Evolutionary conservation across 1,140 invertebrate species (phyloP).

Genomic region (Drosophila ambigua): DNA sequence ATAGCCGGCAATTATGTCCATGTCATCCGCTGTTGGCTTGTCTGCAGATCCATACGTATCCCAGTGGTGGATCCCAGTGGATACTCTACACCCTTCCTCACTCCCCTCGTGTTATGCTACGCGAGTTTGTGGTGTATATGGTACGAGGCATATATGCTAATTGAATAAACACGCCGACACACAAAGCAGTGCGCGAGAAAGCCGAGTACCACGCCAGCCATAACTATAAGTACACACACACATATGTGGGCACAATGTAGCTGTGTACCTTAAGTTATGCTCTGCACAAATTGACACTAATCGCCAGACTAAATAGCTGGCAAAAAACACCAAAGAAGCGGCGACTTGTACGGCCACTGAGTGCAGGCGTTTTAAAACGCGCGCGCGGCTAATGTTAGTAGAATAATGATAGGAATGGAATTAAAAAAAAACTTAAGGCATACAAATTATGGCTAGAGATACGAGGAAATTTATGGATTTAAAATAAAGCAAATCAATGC

Average conservation of each 20-base stretch:
- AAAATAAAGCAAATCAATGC: background rate
- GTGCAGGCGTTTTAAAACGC: slow-evolving; percentile 15
- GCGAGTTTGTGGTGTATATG: background rate
- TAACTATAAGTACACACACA: slow-evolving; percentile 30
- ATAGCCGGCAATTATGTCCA: slow-evolving; percentile 79
- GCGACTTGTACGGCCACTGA: background rate
- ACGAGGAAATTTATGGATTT: background rate
- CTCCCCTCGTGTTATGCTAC: slow-evolving; percentile 9
- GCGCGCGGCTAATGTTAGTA: slow-evolving; percentile 19
- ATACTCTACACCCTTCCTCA: background rate
- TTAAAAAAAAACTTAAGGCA: slow-evolving; percentile 9
- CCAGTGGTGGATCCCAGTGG: background rate
- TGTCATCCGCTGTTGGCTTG: slow-evolving; percentile 54
- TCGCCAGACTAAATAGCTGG: slow-evolving; percentile 36
- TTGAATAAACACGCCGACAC: slow-evolving; percentile 77
- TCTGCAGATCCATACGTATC: slow-evolving; percentile 9
- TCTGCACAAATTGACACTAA: slow-evolving; percentile 68
- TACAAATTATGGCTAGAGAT: background rate
- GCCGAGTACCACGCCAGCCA: slow-evolving; percentile 25
- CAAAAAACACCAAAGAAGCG: slow-evolving; percentile 9
- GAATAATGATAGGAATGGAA: slow-evolving; percentile 33
- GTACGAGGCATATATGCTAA: slow-evolving; percentile 59
- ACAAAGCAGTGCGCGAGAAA: slow-evolving; percentile 61
- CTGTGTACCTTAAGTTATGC: slow-evolving; percentile 52
- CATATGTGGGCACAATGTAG: slow-evolving; percentile 17